phyloP scores from a whole-genome alignment of 2,888 invertebrate species.

The Polylopha cassiicola region DNA sequence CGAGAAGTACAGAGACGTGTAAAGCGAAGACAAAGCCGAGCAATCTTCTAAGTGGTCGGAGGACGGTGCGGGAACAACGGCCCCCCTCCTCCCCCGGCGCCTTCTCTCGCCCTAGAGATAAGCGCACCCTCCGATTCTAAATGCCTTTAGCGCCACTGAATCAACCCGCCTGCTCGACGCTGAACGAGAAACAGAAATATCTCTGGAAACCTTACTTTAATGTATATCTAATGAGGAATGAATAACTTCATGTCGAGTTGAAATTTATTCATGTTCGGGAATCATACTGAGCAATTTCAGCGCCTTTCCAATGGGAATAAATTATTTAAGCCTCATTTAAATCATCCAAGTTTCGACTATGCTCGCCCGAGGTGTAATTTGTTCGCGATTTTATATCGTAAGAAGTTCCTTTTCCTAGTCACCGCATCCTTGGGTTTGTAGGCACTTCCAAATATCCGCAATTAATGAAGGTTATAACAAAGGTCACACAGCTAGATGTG shows the following conservation, averaged over 20 bases:
- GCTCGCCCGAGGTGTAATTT: too few species aligned
- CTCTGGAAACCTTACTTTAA: slow-evolving; percentile 41
- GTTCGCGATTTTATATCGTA: too few species aligned
- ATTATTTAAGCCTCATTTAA: slow-evolving; percentile 15
- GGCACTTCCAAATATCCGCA: too few species aligned
- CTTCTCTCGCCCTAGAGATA: slow-evolving; percentile 46
- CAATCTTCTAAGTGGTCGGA: slow-evolving; percentile 72
- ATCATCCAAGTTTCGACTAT: slow-evolving; percentile 1
- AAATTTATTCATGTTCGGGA: slow-evolving; percentile 34
- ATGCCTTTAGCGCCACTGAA: slow-evolving; percentile 54
- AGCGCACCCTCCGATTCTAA: slow-evolving; percentile 56
- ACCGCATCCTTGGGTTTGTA: too few species aligned
- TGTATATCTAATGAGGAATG: slow-evolving; percentile 47
- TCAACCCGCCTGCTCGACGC: slow-evolving; percentile 44
- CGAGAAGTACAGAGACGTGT: slow-evolving; percentile 57
- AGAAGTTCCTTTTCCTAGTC: too few species aligned
- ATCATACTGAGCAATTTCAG: slow-evolving; percentile 32
- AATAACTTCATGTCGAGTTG: slow-evolving; percentile 37
- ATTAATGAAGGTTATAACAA: too few species aligned
- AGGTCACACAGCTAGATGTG: background rate
- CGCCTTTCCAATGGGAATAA: slow-evolving; percentile 29
- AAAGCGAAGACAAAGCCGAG: slow-evolving; percentile 61
- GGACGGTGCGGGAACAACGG: slow-evolving; percentile 58
- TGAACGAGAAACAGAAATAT: slow-evolving; percentile 48
- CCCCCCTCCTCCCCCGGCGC: slow-evolving; percentile 32